Base-by-base conservation (phyloP, 37 sponge, comb jelly and placozoan species). In the Haliclona indistincta region DNA sequence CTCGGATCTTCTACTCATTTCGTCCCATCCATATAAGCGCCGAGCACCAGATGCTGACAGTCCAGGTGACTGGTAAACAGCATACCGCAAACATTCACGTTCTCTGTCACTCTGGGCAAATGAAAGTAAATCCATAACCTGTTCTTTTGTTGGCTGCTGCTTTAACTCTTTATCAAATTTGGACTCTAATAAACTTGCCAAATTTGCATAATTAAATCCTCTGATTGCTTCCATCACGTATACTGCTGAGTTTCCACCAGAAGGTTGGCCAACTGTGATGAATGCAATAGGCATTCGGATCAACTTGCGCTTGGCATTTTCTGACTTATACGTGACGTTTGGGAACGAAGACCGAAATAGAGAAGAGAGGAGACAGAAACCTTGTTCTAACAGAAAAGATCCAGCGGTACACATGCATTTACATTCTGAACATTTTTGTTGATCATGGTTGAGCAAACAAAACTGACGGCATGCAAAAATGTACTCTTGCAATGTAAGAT, bases 201-300 rank as follows among this genome's bases (percentile, higher is more conserved):
- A 11, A 25, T 74, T 74, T n/a, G 30, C 19, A 35, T 74, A 74
- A 40, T 74, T 63, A 19, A 74, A 62, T 39, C 75, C 63, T 33
- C 30, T 38, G 60, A 58, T 60, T 17, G 7, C n/a, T 60, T 74
- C 75, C 26, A 60, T 60, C 20, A 74, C 23, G 36, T 32, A 38
- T 4, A 56, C n/a, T 61, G 17, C 63, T 33, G 75, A 43, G 11
- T 38, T 74, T 29, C 63, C 75, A 74, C 43, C 29, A 25, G 22
- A 41, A 40, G 63, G 41, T 37, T 29, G 13, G n/a, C 3, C 28
- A 11, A 63, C 17, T 32, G 25, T 65, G 17, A 76, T 49, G 22
- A 66, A 40, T 60, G 40, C 74, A 37, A 74, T 10, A 41, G 74
- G 74, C 74, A 74, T 74, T 38, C 43, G 58, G 37, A 74, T 25